Base-by-base conservation (phyloP, 2,113 vertebrate species). In the Ochotona princeps region DNA sequence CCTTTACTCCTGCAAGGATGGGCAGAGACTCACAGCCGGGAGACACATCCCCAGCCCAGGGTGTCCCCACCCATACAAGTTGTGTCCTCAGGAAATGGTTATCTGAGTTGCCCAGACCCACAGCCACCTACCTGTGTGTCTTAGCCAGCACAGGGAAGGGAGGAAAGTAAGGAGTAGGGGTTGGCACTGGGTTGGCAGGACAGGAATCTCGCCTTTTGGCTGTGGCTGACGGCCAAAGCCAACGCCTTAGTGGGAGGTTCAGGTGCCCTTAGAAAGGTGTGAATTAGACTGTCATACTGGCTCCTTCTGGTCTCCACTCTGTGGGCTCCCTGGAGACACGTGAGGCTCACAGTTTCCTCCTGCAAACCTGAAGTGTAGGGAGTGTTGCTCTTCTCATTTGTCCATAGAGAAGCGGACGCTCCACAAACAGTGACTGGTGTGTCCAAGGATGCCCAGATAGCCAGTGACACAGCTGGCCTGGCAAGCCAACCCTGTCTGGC, bases 101-200 rank as follows among this genome's bases (percentile, higher is more conserved):
- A 38, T n/a, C 23, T 0, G 5, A 73, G 35, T 26, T 4, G 1
- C 21, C 26, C n/a, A 44, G 57, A 14, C 17, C 26, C 38, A 44
- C 38, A 44, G 38, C 32, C 47, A 14, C 35, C 26, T 0, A 0
- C n/a, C 49, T 61, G 11, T 0, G 0, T 28, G 15, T 25, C n/a
- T 38, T 70, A 38, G 23, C 66, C 17, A 8, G 38, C 74, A 25
- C 15, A 8, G 51, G 0, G 0, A 17, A n/a, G 20, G 35, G n/a
- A 28, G 23, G 17, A 1, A 2, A 28, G 44, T 14, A 12, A 49
- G 35, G 47, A 25, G 26, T 30, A 25, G 47, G 2, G 13, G 8
- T 1, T 8, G 21, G 38, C 35, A 8, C 28, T 28, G 38, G 69
- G 17, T 2, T 17, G 38, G 38, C 38, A 44, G 49, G 61, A 13